Conservation (phyloP, 1,140 invertebrate species). For the Brachionus rubens region DNA sequence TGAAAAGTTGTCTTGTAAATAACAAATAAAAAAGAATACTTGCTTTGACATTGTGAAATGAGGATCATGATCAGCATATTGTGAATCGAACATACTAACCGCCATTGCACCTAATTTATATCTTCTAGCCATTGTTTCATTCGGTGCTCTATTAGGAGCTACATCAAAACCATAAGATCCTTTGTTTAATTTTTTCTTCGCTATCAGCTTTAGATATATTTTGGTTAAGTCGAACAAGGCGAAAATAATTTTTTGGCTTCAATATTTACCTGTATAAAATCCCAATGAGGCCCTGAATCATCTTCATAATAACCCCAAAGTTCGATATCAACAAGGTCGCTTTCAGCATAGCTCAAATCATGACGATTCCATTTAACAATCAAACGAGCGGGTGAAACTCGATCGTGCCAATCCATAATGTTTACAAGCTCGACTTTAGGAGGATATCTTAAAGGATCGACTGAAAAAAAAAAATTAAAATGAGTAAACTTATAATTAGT, state of each 20-base stretch:
- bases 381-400: slow-evolving; percentile 13
- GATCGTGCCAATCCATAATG: slow-evolving; percentile 43
- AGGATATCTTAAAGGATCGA: slow-evolving; percentile 43
- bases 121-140: slow-evolving; percentile 41
- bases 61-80: not conserved
- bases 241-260: no score
- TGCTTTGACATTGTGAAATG: slow-evolving; percentile 43
- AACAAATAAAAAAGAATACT: not conserved
- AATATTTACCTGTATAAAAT: slow-evolving; percentile 25
- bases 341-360: slow-evolving; percentile 42
- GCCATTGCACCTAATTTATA: slow-evolving; percentile 45
- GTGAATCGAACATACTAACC: slow-evolving; percentile 44
- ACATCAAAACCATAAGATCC: slow-evolving; percentile 44
- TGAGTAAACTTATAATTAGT: not conserved
- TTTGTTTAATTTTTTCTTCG: slow-evolving; percentile 22
- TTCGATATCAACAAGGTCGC: slow-evolving; percentile 40
- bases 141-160: slow-evolving; percentile 42
- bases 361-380: slow-evolving; percentile 42
- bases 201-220: slow-evolving; percentile 8
- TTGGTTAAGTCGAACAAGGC: no score
- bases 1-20: not conserved
- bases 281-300: slow-evolving; percentile 37
- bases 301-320: slow-evolving; percentile 47
- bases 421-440: slow-evolving; percentile 42
- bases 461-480: not conserved